Conservation (phyloP, 1,140 invertebrate genomes). For the Andrena cerasifolii region DNA sequence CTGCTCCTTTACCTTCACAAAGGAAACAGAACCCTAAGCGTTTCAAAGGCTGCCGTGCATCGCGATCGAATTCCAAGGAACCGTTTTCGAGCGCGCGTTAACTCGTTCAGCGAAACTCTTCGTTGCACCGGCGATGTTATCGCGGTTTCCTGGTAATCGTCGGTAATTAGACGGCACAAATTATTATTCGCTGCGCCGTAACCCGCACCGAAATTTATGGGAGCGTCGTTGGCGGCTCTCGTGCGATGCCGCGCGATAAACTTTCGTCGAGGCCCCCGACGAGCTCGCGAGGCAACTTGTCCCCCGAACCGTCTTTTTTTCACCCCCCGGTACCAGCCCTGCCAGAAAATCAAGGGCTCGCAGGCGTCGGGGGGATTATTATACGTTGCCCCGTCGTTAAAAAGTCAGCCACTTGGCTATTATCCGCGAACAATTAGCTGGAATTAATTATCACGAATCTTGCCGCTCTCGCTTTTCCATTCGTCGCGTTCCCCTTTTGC, state of each 20-base stretch:
- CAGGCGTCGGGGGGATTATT: conserved; percentile 1
- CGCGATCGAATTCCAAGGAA: conserved; percentile 20
- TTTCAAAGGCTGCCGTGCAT: too few species aligned
- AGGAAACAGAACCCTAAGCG: too few species aligned
- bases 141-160: conserved; percentile 17
- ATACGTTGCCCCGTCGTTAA: conserved; percentile 22
- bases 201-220: not conserved
- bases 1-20: too few species aligned
- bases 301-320: not conserved
- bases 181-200: conserved; percentile 7
- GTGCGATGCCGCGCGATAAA: conserved; percentile 7
- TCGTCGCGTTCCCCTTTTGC: not conserved
- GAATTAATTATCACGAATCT: conserved; percentile 67
- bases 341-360: not conserved
- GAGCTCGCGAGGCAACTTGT: not conserved
- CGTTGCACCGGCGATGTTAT: conserved; percentile 14
- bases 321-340: not conserved
- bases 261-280: not conserved
- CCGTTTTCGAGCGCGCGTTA: not conserved
- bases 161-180: conserved; percentile 30
- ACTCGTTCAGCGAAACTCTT: not conserved
- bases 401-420: conserved; percentile 36
- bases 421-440: conserved; percentile 59
- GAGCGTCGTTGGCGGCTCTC: not conserved
- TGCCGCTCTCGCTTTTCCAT: conserved; percentile 24